A percentile compares a stretch with the other conserved stretches of the same genome.
phyloP scores from a whole-genome alignment of 1,140 invertebrate species.

The Phocides pigmalion region DNA sequence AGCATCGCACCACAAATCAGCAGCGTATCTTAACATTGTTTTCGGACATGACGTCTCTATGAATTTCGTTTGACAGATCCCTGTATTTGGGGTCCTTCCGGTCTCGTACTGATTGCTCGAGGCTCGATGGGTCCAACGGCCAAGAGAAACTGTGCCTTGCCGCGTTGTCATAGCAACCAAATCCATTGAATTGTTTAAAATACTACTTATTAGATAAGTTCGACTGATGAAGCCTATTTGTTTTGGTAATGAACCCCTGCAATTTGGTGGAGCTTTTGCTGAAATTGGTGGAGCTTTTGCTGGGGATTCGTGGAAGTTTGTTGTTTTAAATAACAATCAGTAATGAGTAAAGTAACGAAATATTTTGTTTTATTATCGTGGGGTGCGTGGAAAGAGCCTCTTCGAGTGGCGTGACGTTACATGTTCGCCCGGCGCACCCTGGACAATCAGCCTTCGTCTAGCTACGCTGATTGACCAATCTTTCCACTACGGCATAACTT shows the following conservation, averaged over 20 bases:
- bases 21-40: constrained; percentile 42
- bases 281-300: not conserved
- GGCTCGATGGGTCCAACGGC: constrained; percentile 20
- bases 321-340: not conserved
- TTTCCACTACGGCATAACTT: too few species aligned
- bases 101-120: constrained; percentile 47
- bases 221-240: constrained; percentile 29
- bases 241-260: constrained; percentile 10
- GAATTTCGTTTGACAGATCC: constrained; percentile 38
- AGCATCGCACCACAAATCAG: constrained; percentile 3
- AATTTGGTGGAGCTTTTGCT: not conserved
- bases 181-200: constrained; percentile 20
- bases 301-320: not conserved
- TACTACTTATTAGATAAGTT: constrained; percentile 32
- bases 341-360: too few species aligned
- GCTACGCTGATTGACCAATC: too few species aligned
- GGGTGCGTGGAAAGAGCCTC: too few species aligned
- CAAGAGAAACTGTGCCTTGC: constrained; percentile 10
- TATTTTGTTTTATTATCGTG: too few species aligned
- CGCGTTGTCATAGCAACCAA: constrained; percentile 4
- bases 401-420: too few species aligned
- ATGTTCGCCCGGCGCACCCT: too few species aligned
- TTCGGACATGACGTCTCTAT: constrained; percentile 42
- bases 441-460: too few species aligned
- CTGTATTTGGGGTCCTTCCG: constrained; percentile 44